Evolutionary conservation across 2,797 vertebrate genomes (phyloP).

Genomic region (Ambastaia sidthimunki): DNA sequence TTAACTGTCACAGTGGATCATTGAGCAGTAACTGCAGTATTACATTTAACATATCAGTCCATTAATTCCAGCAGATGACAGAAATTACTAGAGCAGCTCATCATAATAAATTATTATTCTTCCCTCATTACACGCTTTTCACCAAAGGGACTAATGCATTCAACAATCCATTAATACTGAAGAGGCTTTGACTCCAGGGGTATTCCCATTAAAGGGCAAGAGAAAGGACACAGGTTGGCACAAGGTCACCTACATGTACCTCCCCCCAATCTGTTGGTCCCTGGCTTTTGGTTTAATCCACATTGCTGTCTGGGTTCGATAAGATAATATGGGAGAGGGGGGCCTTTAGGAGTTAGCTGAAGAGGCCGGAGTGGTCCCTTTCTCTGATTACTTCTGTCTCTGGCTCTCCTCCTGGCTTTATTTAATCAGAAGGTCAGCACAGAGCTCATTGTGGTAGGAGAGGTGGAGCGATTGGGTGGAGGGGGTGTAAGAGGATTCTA

Average conservation of each 20-base stretch:
- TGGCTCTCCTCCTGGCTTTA: constrained; percentile 50
- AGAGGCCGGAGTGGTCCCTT: constrained; percentile 40
- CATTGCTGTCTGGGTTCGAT: constrained; percentile 69
- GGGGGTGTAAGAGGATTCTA: constrained; percentile 9
- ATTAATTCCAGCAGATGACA: constrained; percentile 60
- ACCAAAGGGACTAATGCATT: constrained; percentile 59
- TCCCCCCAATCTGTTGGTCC: constrained; percentile 13
- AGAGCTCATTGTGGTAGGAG: constrained; percentile 52
- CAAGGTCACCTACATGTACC: constrained; percentile 65
- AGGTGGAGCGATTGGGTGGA: neutral
- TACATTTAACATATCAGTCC: constrained; percentile 57
- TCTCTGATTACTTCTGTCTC: constrained; percentile 59
- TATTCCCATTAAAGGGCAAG: constrained; percentile 49
- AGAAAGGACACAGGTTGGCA: constrained; percentile 33
- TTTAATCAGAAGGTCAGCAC: constrained; percentile 64
- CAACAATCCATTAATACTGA: constrained; percentile 56
- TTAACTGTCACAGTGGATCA: constrained; percentile 43
- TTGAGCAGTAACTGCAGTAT: constrained; percentile 55
- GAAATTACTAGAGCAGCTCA: constrained; percentile 54
- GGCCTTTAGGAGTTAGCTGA: constrained; percentile 57
- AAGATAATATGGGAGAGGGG: constrained; percentile 61
- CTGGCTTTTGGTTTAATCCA: constrained; percentile 63
- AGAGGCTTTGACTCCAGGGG: constrained; percentile 46
- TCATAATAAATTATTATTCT: constrained; percentile 56
- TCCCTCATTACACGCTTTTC: constrained; percentile 60